phyloP scores from a whole-genome alignment of 2,888 invertebrate species.

The Thymelicus lineola region DNA sequence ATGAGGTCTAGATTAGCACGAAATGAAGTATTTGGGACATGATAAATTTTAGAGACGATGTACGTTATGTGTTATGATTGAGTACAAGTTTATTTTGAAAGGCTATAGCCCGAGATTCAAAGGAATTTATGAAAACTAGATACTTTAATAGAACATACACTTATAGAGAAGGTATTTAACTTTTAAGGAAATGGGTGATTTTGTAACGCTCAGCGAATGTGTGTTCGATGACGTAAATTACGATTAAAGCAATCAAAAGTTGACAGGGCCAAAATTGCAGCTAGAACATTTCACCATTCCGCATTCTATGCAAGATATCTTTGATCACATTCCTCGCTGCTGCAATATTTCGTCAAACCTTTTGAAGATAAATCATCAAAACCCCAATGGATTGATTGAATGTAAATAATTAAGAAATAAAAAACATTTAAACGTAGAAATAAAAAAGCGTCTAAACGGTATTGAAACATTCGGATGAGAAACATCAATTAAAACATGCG shows the following conservation, averaged over 20 bases:
- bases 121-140: too few relatives aligned
- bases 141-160: background rate
- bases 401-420: background rate
- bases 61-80: background rate
- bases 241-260: constrained; percentile 21
- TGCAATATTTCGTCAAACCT: background rate
- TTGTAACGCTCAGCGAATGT: constrained; percentile 23
- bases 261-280: constrained; percentile 23
- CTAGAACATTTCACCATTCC: constrained; percentile 8
- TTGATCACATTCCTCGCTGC: background rate
- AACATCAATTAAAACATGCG: too few relatives aligned
- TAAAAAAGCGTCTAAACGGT: too few relatives aligned
- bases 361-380: background rate
- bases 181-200: constrained; percentile 8
- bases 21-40: too few relatives aligned
- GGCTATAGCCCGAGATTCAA: too few relatives aligned
- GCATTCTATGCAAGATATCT: constrained; percentile 9
- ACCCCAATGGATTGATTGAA: background rate
- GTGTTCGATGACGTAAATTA: constrained; percentile 28
- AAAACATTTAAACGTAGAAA: background rate
- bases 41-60: too few relatives aligned
- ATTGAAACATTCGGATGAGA: too few relatives aligned
- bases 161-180: background rate
- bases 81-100: background rate
- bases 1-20: too few relatives aligned